phyloP scores from a whole-genome alignment of 2,888 invertebrate species.

The Heteromurus nitidus region DNA sequence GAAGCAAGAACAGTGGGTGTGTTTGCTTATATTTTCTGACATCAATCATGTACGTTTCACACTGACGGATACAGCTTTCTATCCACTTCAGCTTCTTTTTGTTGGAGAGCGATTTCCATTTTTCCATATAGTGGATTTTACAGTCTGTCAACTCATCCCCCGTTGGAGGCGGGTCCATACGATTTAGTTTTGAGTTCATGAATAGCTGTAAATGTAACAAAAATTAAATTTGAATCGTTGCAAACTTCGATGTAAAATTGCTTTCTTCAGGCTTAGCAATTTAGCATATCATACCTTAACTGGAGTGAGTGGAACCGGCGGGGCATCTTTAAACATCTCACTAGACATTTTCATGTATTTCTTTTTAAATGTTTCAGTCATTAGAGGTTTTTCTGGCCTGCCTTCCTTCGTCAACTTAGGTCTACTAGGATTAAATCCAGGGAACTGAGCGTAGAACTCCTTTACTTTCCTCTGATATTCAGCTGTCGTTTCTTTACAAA shows the following conservation, averaged over 20 bases:
- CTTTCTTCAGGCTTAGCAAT: not conserved
- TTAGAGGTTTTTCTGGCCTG: conserved; percentile 13
- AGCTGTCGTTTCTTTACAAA: conserved; percentile 18
- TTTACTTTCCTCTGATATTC: conserved; percentile 49
- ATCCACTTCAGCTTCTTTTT: conserved; percentile 70
- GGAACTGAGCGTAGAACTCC: conserved; percentile 59
- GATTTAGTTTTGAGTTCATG: conserved; percentile 66
- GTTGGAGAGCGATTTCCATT: conserved; percentile 61
- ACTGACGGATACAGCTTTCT: conserved; percentile 47
- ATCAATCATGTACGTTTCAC: conserved; percentile 49
- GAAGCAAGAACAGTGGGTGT: conserved; percentile 54
- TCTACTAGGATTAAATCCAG: not conserved
- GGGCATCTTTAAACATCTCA: conserved; percentile 65
- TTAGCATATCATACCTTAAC: conserved; percentile 44
- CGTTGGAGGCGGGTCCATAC: conserved; percentile 54
- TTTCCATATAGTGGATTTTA: conserved; percentile 50
- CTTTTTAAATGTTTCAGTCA: not conserved
- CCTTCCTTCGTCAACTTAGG: conserved; percentile 17
- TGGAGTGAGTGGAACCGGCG: conserved; percentile 61
- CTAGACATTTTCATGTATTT: conserved; percentile 26
- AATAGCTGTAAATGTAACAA: conserved; percentile 54
- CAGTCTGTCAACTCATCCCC: conserved; percentile 47
- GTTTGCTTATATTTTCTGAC: conserved; percentile 60
- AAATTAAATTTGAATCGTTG: not conserved
- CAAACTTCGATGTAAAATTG: not conserved